Evolutionary conservation across 2,888 invertebrate species (phyloP), one percentile per base, ranked within the genome.

Genomic region (Hydrotaea diabolus): DNA sequence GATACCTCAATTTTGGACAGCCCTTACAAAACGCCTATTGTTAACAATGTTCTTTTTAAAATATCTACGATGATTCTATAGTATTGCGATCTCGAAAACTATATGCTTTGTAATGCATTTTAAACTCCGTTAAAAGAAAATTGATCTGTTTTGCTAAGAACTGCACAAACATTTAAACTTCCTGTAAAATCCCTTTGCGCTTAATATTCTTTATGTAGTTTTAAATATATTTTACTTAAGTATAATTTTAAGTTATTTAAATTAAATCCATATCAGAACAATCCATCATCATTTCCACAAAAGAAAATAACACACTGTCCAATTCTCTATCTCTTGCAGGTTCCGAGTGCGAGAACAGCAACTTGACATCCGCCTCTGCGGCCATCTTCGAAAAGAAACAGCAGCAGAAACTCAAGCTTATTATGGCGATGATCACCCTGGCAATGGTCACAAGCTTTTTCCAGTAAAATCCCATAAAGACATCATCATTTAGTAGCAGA

Each of bases 341-440:
- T 79, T 88, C 89, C 77, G 89, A 86, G 81, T 90, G 90, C 86
- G 86, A 87, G 36, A 86, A 87, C 21, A 82, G 85, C 13, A 86
- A 69, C 19, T 75, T 69, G 36, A 59, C 78, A 66, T 83, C 82
- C 15, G 83, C 85, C 23, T 76, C 83, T 23, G 3, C 74, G 13
- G 64, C 57, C 39, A 57, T 76, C 46, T 57, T 62, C 13, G 71
- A 57, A 31, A 72, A 75, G 17, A 59, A 75, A 26, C 69, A 73
- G 15, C 55, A n/a, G 36, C 55, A n/a, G 36, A 26, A 55, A 26
- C 13, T 23, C 46, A 71, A 69, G 53, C 75, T 83, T 11, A 73
- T 71, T 72, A 73, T 80, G 80, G 53, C 71, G 64, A 78, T 83
- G 36, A 66, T 80, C 64, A 72, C 80, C 64, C 72, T 83, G 36